Percentiles rank a stretch among this genome's conserved stretches.
Evolutionary conservation across 2,113 vertebrate species (phyloP).

Genomic region (Calidris pygmaea): DNA sequence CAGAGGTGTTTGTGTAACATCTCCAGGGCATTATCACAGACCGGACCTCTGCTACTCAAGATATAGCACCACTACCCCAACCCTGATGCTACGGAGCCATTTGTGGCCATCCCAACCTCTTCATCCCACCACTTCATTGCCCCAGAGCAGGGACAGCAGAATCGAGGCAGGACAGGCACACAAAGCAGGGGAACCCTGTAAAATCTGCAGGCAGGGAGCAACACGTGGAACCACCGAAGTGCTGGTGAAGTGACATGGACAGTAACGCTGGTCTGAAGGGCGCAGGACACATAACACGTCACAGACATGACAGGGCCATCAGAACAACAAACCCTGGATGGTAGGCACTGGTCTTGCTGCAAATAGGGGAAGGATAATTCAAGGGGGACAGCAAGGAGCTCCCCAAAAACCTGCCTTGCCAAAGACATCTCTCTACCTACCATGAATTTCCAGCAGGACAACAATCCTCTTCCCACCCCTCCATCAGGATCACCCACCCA

Average conservation of each 20-base stretch:
- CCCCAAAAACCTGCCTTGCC: background rate
- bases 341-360: background rate
- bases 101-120: background rate
- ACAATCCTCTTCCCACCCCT: background rate
- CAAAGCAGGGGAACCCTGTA: background rate
- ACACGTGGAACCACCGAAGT: background rate
- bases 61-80: too few relatives aligned
- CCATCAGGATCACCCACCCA: background rate
- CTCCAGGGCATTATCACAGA: background rate
- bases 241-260: background rate
- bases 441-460: background rate
- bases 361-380: background rate
- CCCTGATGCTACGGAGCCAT: background rate
- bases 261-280: background rate
- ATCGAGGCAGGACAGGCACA: background rate
- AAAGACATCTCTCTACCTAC: background rate
- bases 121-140: background rate
- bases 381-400: background rate
- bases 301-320: background rate
- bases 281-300: background rate
- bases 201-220: background rate
- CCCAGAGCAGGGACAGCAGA: background rate
- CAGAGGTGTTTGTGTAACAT: background rate
- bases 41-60: background rate
- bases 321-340: background rate